These are phyloP conservation scores for Steatornis caripensis DNA, from an alignment of 2,113 vertebrate species.

Conservation along the genomic window DNA sequence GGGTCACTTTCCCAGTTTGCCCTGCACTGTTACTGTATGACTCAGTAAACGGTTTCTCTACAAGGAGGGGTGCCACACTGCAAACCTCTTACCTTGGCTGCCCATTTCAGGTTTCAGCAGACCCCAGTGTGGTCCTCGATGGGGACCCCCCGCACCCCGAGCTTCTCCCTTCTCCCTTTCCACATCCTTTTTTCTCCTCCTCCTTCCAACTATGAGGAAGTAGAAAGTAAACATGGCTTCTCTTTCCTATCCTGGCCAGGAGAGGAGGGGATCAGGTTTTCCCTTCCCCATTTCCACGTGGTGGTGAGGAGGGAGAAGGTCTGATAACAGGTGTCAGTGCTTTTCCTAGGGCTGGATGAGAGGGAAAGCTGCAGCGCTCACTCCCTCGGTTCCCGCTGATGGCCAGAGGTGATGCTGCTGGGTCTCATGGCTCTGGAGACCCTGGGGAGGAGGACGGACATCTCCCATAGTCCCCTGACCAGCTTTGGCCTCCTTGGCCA, in stretches of 20 bases:
- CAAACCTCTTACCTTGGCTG: neutral
- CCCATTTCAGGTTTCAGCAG: neutral
- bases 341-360: neutral
- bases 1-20: neutral
- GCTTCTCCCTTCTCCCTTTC: neutral
- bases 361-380: neutral
- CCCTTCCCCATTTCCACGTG: neutral
- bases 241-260: neutral
- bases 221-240: neutral
- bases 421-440: neutral
- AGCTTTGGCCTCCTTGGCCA: neutral
- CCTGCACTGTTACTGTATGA: neutral
- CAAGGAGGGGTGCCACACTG: neutral
- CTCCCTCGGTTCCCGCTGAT: neutral
- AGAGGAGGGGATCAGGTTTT: neutral
- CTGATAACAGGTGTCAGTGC: neutral
- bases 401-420: neutral
- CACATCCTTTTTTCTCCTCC: neutral
- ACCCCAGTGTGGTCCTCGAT: neutral
- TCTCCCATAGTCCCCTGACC: neutral
- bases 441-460: neutral
- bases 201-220: neutral
- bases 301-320: neutral
- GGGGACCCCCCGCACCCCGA: neutral
- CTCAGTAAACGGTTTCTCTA: neutral